Percentiles rank a stretch among this genome's conserved stretches.
These are phyloP conservation scores for Poecile montanus DNA, from an alignment of 2,797 vertebrate genomes.

Conservation along the genomic window DNA sequence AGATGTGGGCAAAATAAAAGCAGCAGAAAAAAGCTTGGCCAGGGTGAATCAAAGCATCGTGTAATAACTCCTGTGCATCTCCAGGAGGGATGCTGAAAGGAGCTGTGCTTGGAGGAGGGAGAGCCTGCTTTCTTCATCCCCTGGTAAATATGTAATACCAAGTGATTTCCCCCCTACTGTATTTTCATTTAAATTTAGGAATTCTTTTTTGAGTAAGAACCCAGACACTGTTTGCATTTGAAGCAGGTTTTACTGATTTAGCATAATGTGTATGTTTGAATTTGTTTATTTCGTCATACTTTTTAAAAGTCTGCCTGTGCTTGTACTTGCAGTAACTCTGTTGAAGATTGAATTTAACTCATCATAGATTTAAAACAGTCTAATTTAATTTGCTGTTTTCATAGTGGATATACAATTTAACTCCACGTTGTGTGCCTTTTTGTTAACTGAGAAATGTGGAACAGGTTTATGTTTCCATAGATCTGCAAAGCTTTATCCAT, in stretches of 20 bases:
- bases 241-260: background rate
- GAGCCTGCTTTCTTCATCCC: background rate
- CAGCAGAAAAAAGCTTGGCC: background rate
- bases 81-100: background rate
- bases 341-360: background rate
- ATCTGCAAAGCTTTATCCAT: background rate
- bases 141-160: background rate
- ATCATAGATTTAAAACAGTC: background rate
- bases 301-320: background rate
- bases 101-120: background rate
- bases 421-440: background rate
- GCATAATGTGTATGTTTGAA: fast-evolving
- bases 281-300: background rate
- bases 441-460: background rate
- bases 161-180: background rate
- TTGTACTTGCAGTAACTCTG: background rate
- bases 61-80: background rate
- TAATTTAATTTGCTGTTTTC: background rate
- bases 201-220: background rate
- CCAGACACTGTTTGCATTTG: background rate
- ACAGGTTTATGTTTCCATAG: background rate
- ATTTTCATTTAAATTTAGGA: background rate
- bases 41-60: background rate
- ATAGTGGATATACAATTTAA: background rate
- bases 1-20: background rate